Evolutionary conservation across 2,888 invertebrate species (phyloP), one percentile per base, ranked within the genome.

Genomic region (Ectobius pallidus): DNA sequence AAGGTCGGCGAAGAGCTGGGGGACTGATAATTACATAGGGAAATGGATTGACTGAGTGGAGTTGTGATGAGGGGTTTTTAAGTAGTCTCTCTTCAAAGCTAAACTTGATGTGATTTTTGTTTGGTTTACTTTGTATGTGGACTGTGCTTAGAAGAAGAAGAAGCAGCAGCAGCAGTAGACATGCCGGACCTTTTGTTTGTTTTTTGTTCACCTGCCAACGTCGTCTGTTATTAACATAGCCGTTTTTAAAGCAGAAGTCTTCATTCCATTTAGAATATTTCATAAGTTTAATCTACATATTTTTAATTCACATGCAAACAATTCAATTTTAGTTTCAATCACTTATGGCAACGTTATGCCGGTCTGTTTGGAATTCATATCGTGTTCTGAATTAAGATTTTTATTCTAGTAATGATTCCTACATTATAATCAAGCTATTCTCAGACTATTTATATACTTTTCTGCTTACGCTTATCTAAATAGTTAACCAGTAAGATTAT

Each of bases 21-120:
- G 52, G 58, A 39, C 27, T 46, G 39, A 72, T 72, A 72, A 72
- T 72, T 72, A 72, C 69, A 72, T 46, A 69, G 72, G 34, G 20
- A 65, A 65, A 44, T 65, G 44, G 65, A 65, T 46, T 65, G 65
- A 65, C 65, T 65, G 44, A 44, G 27, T 44, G 4, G 30, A 46
- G 25, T 25, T 18, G 65, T 20, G 27, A 27, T 18, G 65, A 65
- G 27, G 65, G 65, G 25, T 22, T 44, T 65, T 65, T 46, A 65
- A 30, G 18, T 44, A 18, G 44, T 11, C 25, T 42, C n/a, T n/a
- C 63, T 42, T 7, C 25, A 9, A 25, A 52, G 52, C 25, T 25
- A 46, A 65, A 3, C 9, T 46, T 65, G 46, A 65, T 65, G 30
- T 20, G 18, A 62, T 65, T 65, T 65, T 65, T 65, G 65, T 65